Evolutionary conservation across 2,888 invertebrate genomes (phyloP).

Genomic region (Ornithoptera alexandrae): DNA sequence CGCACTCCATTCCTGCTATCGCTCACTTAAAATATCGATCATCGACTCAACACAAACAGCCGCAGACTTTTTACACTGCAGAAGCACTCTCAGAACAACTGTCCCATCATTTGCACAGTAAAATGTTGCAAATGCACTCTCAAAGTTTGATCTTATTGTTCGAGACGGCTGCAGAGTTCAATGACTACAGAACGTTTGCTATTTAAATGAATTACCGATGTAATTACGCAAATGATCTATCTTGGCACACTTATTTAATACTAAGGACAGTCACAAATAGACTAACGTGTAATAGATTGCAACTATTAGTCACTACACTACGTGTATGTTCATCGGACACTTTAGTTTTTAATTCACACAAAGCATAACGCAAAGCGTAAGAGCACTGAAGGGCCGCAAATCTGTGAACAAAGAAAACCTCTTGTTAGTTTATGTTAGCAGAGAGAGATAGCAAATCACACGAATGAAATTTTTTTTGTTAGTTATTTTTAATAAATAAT

Average conservation of each 20-base stretch:
- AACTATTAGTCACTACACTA: background rate
- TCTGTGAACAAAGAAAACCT: constrained; percentile 73
- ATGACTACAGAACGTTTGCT: constrained; percentile 5
- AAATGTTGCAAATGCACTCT: background rate
- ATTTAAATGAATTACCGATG: constrained; percentile 4
- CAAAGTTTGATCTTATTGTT: background rate
- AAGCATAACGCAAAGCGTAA: constrained; percentile 45
- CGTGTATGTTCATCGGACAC: constrained; percentile 38
- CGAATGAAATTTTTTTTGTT: constrained; percentile 10
- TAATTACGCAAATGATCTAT: constrained; percentile 7
- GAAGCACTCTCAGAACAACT: background rate
- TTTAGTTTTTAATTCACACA: constrained; percentile 46
- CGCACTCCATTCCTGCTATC: constrained; percentile 35
- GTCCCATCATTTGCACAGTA: background rate
- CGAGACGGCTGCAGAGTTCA: constrained; percentile 7
- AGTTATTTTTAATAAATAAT: constrained; percentile 23
- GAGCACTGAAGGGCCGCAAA: constrained; percentile 48
- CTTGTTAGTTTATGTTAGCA: constrained; percentile 69
- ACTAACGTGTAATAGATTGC: constrained; percentile 3
- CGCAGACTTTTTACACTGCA: background rate
- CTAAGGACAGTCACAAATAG: constrained; percentile 32
- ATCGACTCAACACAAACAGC: constrained; percentile 3
- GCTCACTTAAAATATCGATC: constrained; percentile 9
- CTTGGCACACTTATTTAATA: constrained; percentile 12
- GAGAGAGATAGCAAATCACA: constrained; percentile 25